Evolutionary conservation across 2,888 invertebrate species (phyloP), one percentile per base, ranked within the genome.

Genomic region (Tyria jacobaeae): DNA sequence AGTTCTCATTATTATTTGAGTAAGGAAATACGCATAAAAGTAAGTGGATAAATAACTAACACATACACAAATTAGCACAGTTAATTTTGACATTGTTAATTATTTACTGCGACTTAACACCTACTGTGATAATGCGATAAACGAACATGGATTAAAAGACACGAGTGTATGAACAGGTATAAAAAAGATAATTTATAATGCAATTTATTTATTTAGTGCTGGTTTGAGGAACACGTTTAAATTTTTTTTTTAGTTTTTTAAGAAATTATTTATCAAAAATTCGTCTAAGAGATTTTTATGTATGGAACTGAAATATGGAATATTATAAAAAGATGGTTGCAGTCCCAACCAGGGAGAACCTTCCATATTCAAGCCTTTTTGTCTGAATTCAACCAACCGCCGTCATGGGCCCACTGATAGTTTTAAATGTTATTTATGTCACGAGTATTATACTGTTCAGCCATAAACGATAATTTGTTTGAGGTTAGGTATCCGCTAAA

Each of bases 1-100:
- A 44, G 21, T 44, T 44, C 44, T 44, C 12, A 65, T 21, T 12
- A 35, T 21, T 47, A 65, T 62, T 48, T 50, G 53, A 14, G 24
- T 41, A 24, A n/a, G 49, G n/a, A 35, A 48, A 58, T 51, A 66
- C 25, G 27, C 10, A 51, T 6, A 61, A 34, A 44, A 31, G 55
- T 56, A 59, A 59, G 64, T 57, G 62, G 64, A 65, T 47, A 59
- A 70, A 62, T 53, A 65, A 15, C 14, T 35, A 41, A 35, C 65
- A 39, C 67, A 62, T 62, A 70, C 68, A 76, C 68, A 60, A 76
- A 76, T 70, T 66, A 70, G 65, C 74, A 66, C 65, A 31, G 62
- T 62, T 64, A 66, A 68, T 71, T 70, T 27, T 64, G 60, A 70
- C 44, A 27, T 27, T 57, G 66, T 63, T 74, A 76, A 75, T 74